These are phyloP conservation scores for Dioctria linearis DNA, from an alignment of 2,888 invertebrate species.

Conservation along the genomic window DNA sequence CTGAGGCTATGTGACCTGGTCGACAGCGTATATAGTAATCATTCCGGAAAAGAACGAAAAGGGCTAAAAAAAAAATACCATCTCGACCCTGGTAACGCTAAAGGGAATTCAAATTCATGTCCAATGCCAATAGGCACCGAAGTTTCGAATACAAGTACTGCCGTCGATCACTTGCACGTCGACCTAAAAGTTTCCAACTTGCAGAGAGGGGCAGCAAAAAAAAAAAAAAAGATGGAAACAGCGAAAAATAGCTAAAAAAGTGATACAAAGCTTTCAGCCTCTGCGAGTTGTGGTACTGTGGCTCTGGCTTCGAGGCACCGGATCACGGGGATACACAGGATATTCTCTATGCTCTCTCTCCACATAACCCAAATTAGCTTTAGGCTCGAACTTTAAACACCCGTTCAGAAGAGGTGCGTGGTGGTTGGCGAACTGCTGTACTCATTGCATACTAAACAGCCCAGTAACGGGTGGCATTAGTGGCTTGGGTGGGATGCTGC, in stretches of 20 bases:
- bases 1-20: constrained; percentile 34
- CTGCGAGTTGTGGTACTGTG: constrained; percentile 19
- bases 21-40: constrained; percentile 33
- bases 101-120: constrained; percentile 51
- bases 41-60: constrained; percentile 35
- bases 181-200: constrained; percentile 57
- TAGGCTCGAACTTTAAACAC: constrained; percentile 57
- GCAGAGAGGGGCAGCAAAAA: constrained; percentile 9
- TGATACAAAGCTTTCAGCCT: constrained; percentile 50
- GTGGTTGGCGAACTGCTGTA: constrained; percentile 12
- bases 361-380: constrained; percentile 58
- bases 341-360: constrained; percentile 22
- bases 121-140: constrained; percentile 52
- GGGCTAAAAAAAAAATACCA: constrained; percentile 2
- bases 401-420: constrained; percentile 16
- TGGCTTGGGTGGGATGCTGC: constrained; percentile 24
- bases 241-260: constrained; percentile 16
- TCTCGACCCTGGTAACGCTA: constrained; percentile 34
- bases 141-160: constrained; percentile 16
- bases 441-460: neutral
- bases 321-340: constrained; percentile 46
- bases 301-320: constrained; percentile 41
- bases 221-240: constrained; percentile 15
- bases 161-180: constrained; percentile 55
- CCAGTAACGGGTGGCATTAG: neutral